Base-by-base conservation (phyloP, 2,888 invertebrate genomes). In the Pyralis farinalis region DNA sequence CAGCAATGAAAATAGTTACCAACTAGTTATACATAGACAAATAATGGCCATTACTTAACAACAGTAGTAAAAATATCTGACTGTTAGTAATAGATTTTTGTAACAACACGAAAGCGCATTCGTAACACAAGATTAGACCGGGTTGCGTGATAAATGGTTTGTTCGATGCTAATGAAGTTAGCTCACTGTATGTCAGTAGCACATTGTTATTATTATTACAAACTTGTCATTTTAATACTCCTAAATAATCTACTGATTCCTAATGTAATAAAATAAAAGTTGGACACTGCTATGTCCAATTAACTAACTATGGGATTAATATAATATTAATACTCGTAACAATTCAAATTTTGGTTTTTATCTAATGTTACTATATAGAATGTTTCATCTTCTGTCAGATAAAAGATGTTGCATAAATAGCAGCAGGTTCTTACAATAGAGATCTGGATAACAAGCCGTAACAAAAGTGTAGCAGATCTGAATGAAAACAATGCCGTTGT, bases 401-500 rank as follows among this genome's bases (percentile, higher is more conserved):
- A 34, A 43, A 35, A 39, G 27, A 43, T 32, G 29, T 51, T 48
- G 40, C 42, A 42, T 48, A 47, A 44, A 31, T n/a, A n/a, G 31
- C 8, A 20, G 9, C 12, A 7, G 9, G 22, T 37, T 40, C 21
- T 40, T 32, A 41, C 51, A 46, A 47, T 43, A 51, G 51, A 49
- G 48, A 52, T 49, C 54, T 55, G 53, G 62, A 55, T 76, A 74
- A 74, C 73, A 55, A 71, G 66, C 63, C 69, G 55, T 67, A 62
- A 52, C 71, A 54, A 60, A 69, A 62, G 61, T 61, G 58, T 61
- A 67, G 59, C 55, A 45, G 63, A 67, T 65, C 60, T 72, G 63
- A 80, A 75, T 75, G 73, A 74, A 76, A 78, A 81, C 78, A 81
- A 80, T 76, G 51, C 58, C 56, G 56, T 65, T 51, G 61, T 65